phyloP scores from a whole-genome alignment of 1,140 invertebrate genomes.

The Galleria mellonella region DNA sequence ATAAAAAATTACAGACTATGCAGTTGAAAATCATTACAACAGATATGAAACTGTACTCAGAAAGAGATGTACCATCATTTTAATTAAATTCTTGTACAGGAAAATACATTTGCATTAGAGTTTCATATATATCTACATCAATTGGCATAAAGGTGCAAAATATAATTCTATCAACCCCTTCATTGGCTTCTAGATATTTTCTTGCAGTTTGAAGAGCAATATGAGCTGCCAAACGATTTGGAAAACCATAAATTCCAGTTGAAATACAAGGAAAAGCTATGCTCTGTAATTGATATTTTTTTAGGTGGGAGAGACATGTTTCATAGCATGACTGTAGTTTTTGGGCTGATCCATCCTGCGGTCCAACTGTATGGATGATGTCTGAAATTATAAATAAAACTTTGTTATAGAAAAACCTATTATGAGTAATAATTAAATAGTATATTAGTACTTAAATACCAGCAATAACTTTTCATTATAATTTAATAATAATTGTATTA shows the following conservation, averaged over 20 bases:
- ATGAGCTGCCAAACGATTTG: slow-evolving; percentile 82
- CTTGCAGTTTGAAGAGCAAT: slow-evolving; percentile 82
- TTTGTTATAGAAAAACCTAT: too few species aligned
- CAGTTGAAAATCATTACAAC: too few species aligned
- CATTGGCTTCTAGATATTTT: slow-evolving; percentile 79
- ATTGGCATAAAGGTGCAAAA: slow-evolving; percentile 86
- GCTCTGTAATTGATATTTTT: slow-evolving; percentile 77
- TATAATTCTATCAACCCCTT: slow-evolving; percentile 83
- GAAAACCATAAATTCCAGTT: slow-evolving; percentile 91
- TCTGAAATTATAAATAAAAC: slow-evolving; percentile 73
- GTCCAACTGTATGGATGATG: slow-evolving; percentile 90
- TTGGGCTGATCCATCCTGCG: slow-evolving; percentile 81
- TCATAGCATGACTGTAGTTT: slow-evolving; percentile 82
- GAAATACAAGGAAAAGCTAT: slow-evolving; percentile 92
- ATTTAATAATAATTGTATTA: too few species aligned
- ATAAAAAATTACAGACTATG: too few species aligned
- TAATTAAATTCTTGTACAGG: slow-evolving; percentile 59
- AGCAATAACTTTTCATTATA: too few species aligned
- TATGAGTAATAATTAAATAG: too few species aligned
- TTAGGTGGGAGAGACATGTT: slow-evolving; percentile 77
- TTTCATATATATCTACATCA: slow-evolving; percentile 85
- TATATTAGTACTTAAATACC: too few species aligned
- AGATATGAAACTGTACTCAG: too few species aligned
- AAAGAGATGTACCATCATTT: slow-evolving; percentile 15
- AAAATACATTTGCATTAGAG: slow-evolving; percentile 84